These are phyloP conservation scores for Ptychochromis oligacanthus DNA, from an alignment of 2,113 vertebrate species.

Conservation along the genomic window DNA sequence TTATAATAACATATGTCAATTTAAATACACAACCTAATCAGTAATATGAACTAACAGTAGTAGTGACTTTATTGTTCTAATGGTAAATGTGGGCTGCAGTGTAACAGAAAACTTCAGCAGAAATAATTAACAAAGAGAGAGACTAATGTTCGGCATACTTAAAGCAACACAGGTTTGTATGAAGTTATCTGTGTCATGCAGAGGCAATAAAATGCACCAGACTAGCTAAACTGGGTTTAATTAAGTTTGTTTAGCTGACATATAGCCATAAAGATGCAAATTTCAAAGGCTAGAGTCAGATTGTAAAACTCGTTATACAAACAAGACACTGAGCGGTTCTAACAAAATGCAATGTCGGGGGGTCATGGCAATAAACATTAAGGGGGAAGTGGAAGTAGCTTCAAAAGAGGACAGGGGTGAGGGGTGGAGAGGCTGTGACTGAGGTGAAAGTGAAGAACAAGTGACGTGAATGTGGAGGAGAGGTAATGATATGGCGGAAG, in stretches of 20 bases:
- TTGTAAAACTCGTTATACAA: neutral
- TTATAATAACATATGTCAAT: neutral
- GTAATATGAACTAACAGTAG: no score
- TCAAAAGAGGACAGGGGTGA: neutral
- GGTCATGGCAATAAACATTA: neutral
- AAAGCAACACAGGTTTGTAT: neutral
- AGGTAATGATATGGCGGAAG: neutral
- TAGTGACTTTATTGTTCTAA: no score
- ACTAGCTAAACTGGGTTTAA: neutral
- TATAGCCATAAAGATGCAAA: neutral
- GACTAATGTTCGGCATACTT: neutral
- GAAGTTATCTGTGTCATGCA: neutral
- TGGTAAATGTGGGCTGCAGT: neutral
- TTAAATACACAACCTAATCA: neutral
- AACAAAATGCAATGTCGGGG: neutral
- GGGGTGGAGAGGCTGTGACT: neutral
- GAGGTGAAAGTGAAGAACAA: neutral
- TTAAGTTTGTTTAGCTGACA: neutral
- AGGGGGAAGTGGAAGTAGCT: neutral
- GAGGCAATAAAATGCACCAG: neutral
- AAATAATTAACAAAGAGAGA: neutral
- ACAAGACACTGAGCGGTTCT: neutral
- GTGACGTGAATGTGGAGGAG: neutral
- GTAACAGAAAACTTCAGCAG: neutral
- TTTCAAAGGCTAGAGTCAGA: neutral